Evolutionary conservation across 2,888 invertebrate species (phyloP), one percentile per base, ranked within the genome.

Genomic region (Hypsopygia costalis): DNA sequence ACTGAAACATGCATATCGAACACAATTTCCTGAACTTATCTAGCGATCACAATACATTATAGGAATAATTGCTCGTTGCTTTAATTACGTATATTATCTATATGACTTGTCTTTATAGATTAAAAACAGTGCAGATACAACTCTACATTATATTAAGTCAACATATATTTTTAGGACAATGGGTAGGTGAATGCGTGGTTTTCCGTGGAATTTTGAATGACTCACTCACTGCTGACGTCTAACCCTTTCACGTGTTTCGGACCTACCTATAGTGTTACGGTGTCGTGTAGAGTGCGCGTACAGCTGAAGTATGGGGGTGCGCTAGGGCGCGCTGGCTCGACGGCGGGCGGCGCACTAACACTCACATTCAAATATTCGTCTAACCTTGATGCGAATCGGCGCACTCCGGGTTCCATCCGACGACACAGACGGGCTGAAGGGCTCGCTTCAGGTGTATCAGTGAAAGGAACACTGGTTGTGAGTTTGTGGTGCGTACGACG

Each of bases 371-470:
- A 81, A 82, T 82, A 81, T 82, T 81, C 80, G 74, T 81, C 87
- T 87, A 86, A 87, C 87, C 87, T 87, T 87, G 85, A 85, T 85
- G 86, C 87, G 86, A 83, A 82, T 86, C 81, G 86, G 81, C 78
- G 85, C 86, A 85, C 85, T 85, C 85, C 81, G 86, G 86, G 86
- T 83, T 85, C 87, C 87, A 87, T 87, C 81, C 83, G 87, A 81
- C 81, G 85, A 73, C 69, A 76, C 76, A 69, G 81, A 78, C 78
- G 79, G 79, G 82, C 76, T 72, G 80, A 75, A 76, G 82, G 77
- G 80, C 76, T 81, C 72, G 81, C 77, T 80, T 77, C 80, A 76
- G 78, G 74, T 69, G 76, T 68, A 64, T 70, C 70, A 66, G 78
- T 70, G 69, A 70, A 65, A 70, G 66, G 66, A 65, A 64, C 72